Evolutionary conservation across 1,140 invertebrate genomes (phyloP).

Genomic region (Doryteuthis pealeii): DNA sequence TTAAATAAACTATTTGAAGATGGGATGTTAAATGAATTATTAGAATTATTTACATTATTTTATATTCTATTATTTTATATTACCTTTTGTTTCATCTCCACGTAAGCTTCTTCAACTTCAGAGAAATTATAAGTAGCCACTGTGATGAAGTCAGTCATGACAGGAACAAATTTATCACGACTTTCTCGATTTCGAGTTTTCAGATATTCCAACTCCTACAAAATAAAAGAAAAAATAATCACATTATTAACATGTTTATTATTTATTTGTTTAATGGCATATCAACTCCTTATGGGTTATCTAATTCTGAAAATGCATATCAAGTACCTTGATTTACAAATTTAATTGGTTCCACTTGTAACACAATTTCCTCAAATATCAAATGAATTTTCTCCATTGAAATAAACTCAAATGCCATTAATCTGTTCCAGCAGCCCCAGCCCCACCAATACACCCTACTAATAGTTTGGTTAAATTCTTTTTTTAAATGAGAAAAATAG

Average conservation of each 20-base stretch:
- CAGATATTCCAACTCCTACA: conserved; percentile 85
- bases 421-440: no score
- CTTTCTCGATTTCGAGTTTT: conserved; percentile 65
- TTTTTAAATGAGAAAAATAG: no score
- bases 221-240: conserved; percentile 5
- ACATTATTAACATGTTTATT: neutral
- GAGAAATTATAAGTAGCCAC: conserved; percentile 85
- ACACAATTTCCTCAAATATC: no score
- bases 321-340: neutral
- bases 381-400: no score
- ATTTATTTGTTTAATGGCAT: no score
- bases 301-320: neutral
- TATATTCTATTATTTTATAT: no score
- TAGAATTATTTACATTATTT: no score
- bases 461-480: neutral
- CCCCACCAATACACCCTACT: neutral
- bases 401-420: no score
- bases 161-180: conserved; percentile 85
- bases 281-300: no score
- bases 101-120: conserved; percentile 91
- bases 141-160: conserved; percentile 93
- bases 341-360: no score
- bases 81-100: conserved; percentile 83
- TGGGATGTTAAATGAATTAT: no score
- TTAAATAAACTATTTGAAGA: no score